Conservation (phyloP, 2,797 vertebrate species). For the Phataginus tetradactyla region DNA sequence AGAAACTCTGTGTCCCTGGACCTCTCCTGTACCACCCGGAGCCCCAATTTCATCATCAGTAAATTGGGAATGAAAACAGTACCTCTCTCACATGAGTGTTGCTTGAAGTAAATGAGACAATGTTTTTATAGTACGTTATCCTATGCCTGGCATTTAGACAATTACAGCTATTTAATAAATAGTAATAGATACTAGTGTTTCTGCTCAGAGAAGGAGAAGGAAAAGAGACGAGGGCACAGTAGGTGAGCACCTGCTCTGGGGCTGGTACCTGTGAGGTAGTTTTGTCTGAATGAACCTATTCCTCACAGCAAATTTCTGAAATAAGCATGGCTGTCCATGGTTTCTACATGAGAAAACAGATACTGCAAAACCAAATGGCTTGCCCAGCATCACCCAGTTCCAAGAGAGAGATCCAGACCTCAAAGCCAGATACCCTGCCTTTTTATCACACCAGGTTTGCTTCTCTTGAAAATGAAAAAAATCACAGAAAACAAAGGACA, state of each 20-base stretch:
- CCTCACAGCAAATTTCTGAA: background rate
- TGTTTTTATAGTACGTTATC: background rate
- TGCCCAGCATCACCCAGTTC: no score
- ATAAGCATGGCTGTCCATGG: fast-evolving
- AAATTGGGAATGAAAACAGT: background rate
- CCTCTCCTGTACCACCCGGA: background rate
- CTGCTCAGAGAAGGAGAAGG: background rate
- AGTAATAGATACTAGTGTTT: background rate
- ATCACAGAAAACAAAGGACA: background rate
- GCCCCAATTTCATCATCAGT: background rate
- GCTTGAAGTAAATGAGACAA: background rate
- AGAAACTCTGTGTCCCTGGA: background rate
- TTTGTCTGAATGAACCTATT: background rate
- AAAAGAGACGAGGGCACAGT: background rate
- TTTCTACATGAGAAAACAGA: background rate
- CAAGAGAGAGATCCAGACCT: background rate
- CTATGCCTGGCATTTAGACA: background rate
- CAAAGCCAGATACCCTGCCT: background rate
- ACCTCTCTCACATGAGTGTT: background rate
- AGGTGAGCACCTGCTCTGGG: background rate
- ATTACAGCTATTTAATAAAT: background rate
- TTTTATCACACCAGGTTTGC: background rate
- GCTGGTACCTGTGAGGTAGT: background rate
- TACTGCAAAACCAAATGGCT: background rate
- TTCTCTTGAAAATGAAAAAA: background rate